A percentile compares a stretch with the other conserved stretches of the same genome.
These are phyloP conservation scores for Lasioglossum calceatum DNA, from an alignment of 2,888 invertebrate species.

Conservation along the genomic window DNA sequence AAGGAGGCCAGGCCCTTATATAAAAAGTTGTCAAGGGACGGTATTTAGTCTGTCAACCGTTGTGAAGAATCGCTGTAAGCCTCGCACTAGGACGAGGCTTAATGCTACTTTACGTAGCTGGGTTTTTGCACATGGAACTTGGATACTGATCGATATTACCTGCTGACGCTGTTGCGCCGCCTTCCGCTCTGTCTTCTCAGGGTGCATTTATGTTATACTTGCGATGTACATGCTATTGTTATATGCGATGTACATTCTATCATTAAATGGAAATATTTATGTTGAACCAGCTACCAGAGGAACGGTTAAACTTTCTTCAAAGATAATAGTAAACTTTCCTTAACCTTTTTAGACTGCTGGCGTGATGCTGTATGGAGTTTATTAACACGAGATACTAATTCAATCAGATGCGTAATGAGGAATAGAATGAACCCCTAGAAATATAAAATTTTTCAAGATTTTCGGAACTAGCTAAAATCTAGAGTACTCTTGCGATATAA, in stretches of 20 bases:
- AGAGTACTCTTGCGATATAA: too few species aligned
- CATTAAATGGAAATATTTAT: neutral
- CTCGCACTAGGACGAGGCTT: slow-evolving; percentile 39
- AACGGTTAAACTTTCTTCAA: neutral
- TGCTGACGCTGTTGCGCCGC: neutral
- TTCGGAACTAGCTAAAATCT: too few species aligned
- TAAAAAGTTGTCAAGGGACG: slow-evolving; percentile 70
- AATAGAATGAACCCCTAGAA: too few species aligned
- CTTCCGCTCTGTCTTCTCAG: neutral
- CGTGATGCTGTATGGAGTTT: too few species aligned
- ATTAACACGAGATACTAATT: too few species aligned
- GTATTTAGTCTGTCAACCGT: slow-evolving; percentile 74
- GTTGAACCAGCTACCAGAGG: neutral
- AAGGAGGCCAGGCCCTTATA: slow-evolving; percentile 56
- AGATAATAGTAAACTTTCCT: too few species aligned
- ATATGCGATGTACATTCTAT: neutral
- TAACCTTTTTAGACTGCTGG: too few species aligned
- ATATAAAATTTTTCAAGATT: too few species aligned
- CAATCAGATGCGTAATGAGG: too few species aligned
- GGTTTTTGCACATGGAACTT: slow-evolving; percentile 24
- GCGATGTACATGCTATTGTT: neutral
- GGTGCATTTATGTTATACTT: neutral
- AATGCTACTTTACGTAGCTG: slow-evolving; percentile 44
- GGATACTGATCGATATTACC: slow-evolving; percentile 40
- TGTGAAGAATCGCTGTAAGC: slow-evolving; percentile 69